Conservation (phyloP, 2,888 invertebrate species). For the Dicycla oo region DNA sequence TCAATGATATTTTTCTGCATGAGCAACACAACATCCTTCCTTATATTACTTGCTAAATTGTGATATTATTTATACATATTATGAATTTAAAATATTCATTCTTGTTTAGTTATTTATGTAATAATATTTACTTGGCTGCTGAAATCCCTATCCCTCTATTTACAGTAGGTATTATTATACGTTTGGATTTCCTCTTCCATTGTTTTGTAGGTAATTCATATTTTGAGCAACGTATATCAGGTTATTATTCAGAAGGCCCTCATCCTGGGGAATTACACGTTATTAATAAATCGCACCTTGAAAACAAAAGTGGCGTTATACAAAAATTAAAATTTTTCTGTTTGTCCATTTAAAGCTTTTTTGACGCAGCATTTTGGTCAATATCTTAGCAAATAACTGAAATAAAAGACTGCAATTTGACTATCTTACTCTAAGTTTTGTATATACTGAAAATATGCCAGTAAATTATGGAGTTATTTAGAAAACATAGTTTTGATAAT, state of each 20-base stretch:
- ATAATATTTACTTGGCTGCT: slow-evolving; percentile 1
- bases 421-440: too few species aligned
- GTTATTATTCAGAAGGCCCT: slow-evolving; percentile 3
- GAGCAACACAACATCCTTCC: slow-evolving; percentile 45
- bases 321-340: too few species aligned
- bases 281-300: too few species aligned
- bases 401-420: too few species aligned
- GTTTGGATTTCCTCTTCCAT: slow-evolving; percentile 24
- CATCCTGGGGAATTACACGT: background rate
- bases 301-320: too few species aligned
- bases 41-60: slow-evolving; percentile 24
- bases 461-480: too few species aligned
- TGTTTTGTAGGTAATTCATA: slow-evolving; percentile 33
- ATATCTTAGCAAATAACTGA: too few species aligned
- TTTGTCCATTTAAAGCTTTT: too few species aligned
- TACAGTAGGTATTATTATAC: background rate
- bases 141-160: slow-evolving; percentile 30
- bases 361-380: too few species aligned
- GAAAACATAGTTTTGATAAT: too few species aligned
- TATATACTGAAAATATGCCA: too few species aligned
- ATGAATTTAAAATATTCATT: slow-evolving; percentile 22
- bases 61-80: slow-evolving; percentile 12
- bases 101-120: slow-evolving; percentile 6
- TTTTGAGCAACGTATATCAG: slow-evolving; percentile 13
- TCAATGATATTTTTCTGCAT: slow-evolving; percentile 28